Conservation (phyloP, 2,888 invertebrate species). For the Lagria hirta region DNA sequence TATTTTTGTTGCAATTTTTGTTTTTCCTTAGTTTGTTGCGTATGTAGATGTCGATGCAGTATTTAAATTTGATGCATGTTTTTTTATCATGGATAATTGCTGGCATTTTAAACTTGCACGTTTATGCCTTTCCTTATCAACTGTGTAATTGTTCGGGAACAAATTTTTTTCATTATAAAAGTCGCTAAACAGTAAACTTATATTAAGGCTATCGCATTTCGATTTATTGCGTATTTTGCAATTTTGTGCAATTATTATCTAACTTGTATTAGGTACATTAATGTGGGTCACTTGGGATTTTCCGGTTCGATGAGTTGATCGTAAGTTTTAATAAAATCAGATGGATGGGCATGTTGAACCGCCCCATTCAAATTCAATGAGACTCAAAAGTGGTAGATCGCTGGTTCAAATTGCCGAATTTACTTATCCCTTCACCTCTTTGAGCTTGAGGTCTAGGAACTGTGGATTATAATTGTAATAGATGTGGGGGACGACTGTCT, state of each 20-base stretch:
- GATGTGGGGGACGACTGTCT: conserved; percentile 44
- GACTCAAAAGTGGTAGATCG: conserved; percentile 1
- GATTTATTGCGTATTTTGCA: conserved; percentile 14
- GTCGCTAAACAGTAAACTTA: conserved; percentile 24
- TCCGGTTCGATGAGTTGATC: conserved; percentile 2
- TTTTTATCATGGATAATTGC: conserved; percentile 17
- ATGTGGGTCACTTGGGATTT: conserved; percentile 13
- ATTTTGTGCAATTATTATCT: conserved; percentile 14
- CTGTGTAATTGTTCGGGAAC: conserved; percentile 24
- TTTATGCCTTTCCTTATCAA: conserved; percentile 30
- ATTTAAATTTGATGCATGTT: conserved; percentile 2
- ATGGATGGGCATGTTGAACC: too few relatives aligned
- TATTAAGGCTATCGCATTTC: conserved; percentile 19
- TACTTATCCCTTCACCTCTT: conserved; percentile 26
- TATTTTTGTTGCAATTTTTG: conserved; percentile 9
- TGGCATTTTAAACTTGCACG: conserved; percentile 27
- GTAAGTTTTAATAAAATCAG: conserved; percentile 1
- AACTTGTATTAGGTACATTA: conserved; percentile 6
- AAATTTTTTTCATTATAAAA: conserved; percentile 24
- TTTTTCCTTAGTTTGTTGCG: conserved; percentile 1
- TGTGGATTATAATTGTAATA: conserved; percentile 47
- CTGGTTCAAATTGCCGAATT: conserved; percentile 31
- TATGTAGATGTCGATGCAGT: too few relatives aligned
- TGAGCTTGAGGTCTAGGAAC: conserved; percentile 44
- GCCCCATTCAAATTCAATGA: conserved; percentile 2